Base-by-base conservation (phyloP, 2,888 invertebrate genomes). In the Hydrotaea cyrtoneurina region DNA sequence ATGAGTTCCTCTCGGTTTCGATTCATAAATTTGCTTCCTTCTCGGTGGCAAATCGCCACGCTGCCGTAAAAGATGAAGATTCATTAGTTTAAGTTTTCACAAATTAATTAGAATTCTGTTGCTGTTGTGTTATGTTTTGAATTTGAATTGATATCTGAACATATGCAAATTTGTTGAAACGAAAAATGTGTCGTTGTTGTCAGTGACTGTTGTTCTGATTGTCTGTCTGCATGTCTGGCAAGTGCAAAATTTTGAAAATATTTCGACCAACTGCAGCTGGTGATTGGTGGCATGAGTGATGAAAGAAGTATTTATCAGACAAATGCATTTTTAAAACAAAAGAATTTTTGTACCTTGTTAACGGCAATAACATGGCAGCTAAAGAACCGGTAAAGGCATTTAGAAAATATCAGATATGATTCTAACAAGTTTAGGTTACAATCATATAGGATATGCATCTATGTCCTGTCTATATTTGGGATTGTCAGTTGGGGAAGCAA, bases 121-220 rank as follows among this genome's bases (percentile, higher is more conserved):
- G 39, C 64, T 55, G 39, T 74, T 62, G 31, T 62, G 26, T 15
- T 7, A 31, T 8, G n/a, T 50, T 43, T 69, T 59, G 26, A 59
- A 59, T 13, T 31, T 62, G 17, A 62, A 69, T 69, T 69, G 69
- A 69, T 69, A 69, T 46, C 69, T 46, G 69, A 69, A 46, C 69
- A 69, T 69, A 69, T 69, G 69, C 43, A 46, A 69, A 69, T 69
- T 69, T 69, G 69, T 69, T 69, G 76, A 62, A 31, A 64, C 76
- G 66, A 66, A 87, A n/a, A 88, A 88, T 89, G 88, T 89, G 83
- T 75, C 77, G 85, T 86, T 86, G 86, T 87, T 86, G 80, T 74
- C 81, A 71, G n/a, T n/a, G n/a, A 64, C 50, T 17, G 36, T 71
- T 23, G 46, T 13, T 50, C 31, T 7, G n/a, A 74, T 43, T 81